Conservation (phyloP, 2,113 vertebrate genomes). For the Tor tambroides region DNA sequence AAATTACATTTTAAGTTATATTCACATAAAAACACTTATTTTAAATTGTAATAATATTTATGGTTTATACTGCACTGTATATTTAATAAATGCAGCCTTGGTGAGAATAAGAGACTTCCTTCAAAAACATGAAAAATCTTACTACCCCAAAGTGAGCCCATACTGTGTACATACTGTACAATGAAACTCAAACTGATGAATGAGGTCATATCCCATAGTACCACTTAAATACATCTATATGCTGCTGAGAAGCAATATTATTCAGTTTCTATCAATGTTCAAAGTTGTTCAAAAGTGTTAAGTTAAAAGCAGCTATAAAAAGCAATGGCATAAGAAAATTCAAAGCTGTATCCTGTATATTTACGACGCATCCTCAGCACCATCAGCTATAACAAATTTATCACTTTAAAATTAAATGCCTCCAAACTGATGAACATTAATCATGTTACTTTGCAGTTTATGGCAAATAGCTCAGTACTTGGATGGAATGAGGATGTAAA, state of each 20-base stretch:
- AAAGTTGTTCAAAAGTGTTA: not conserved
- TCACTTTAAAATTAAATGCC: not conserved
- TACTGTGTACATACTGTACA: not conserved
- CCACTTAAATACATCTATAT: not conserved
- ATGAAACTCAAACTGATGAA: not conserved
- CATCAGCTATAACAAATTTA: not conserved
- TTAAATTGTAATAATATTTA: not conserved
- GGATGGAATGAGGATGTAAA: slow-evolving; percentile 3
- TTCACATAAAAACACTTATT: not conserved
- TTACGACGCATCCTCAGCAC: not conserved
- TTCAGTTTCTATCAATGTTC: not conserved
- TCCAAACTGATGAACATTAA: not conserved
- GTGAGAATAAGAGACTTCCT: not conserved
- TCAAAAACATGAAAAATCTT: not conserved
- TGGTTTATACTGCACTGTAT: not conserved
- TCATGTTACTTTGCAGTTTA: not conserved
- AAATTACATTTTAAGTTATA: not conserved
- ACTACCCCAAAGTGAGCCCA: not conserved
- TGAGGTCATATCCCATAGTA: not conserved
- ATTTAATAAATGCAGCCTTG: not conserved
- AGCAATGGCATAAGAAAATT: slow-evolving; percentile 2
- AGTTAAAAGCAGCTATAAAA: not conserved
- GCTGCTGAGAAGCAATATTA: not conserved
- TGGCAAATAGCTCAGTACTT: not conserved
- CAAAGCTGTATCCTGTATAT: not conserved